phyloP scores from a whole-genome alignment of 2,797 vertebrate genomes.

The Sebastes hopkinsi region DNA sequence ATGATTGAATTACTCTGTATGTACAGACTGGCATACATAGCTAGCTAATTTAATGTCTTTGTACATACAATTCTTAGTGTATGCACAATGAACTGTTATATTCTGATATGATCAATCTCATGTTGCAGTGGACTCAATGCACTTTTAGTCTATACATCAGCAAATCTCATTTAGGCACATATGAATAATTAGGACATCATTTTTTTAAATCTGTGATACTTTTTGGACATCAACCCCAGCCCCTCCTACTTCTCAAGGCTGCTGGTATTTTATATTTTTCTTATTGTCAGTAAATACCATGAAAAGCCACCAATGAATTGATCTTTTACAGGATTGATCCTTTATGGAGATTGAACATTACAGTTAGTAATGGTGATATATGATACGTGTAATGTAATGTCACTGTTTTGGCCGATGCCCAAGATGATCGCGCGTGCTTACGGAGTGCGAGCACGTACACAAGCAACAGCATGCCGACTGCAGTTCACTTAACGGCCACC shows the following conservation, averaged over 20 bases:
- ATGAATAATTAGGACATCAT: not conserved
- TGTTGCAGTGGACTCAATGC: not conserved
- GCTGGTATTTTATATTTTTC: not conserved
- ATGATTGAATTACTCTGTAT: not conserved
- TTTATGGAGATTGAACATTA: no score
- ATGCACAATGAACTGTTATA: not conserved
- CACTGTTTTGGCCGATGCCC: no score
- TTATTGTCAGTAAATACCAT: not conserved
- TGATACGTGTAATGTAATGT: no score
- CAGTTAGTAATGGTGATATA: no score
- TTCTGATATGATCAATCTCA: conserved; percentile 9
- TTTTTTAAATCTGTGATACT: not conserved
- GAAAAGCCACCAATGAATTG: no score
- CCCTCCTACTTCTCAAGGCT: not conserved
- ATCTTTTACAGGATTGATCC: no score
- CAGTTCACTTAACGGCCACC: no score
- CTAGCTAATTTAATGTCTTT: not conserved
- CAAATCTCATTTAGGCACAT: conserved; percentile 46
- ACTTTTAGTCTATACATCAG: not conserved
- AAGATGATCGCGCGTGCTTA: accelerated
- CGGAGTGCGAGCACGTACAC: no score
- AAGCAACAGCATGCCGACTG: no score
- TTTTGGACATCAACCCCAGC: not conserved
- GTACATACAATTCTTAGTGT: not conserved
- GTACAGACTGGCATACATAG: not conserved